A percentile compares a stretch with the other conserved stretches of the same genome.
These are phyloP conservation scores for Psilopsiagon aurifrons DNA, from an alignment of 2,113 vertebrate species.

Conservation along the genomic window DNA sequence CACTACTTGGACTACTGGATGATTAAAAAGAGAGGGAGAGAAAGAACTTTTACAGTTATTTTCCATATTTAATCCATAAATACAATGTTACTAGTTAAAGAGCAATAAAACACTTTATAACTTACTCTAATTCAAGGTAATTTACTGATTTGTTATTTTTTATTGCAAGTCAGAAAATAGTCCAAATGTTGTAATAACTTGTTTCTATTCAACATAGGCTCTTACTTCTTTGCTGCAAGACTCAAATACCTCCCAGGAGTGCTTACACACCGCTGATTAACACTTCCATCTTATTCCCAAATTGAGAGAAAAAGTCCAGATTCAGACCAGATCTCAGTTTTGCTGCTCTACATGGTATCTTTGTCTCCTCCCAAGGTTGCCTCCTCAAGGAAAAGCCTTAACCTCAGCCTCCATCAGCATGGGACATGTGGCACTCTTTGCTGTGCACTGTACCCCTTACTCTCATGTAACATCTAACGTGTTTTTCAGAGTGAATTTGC, in stretches of 20 bases:
- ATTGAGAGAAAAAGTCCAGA: neutral
- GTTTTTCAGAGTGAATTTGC: neutral
- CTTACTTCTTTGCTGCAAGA: neutral
- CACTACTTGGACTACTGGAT: neutral
- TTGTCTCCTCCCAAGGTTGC: neutral
- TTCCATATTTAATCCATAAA: neutral
- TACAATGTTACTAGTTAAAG: neutral
- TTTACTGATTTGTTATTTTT: neutral
- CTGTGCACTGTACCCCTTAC: neutral
- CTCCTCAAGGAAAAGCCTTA: neutral
- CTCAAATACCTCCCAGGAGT: neutral
- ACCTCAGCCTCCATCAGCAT: neutral
- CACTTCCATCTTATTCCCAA: neutral
- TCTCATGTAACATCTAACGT: neutral
- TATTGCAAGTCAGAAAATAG: neutral
- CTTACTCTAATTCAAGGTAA: neutral
- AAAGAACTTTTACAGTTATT: neutral
- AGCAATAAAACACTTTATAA: neutral
- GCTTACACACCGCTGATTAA: neutral
- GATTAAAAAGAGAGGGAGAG: neutral
- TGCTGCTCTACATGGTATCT: neutral
- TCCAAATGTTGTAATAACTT: neutral
- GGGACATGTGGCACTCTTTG: accelerated
- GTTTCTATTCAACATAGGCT: neutral
- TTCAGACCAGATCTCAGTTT: neutral